A percentile compares a stretch with the other conserved stretches of the same genome.
Conservation (phyloP, 2,113 vertebrate species). For the Stegostoma tigrinum region DNA sequence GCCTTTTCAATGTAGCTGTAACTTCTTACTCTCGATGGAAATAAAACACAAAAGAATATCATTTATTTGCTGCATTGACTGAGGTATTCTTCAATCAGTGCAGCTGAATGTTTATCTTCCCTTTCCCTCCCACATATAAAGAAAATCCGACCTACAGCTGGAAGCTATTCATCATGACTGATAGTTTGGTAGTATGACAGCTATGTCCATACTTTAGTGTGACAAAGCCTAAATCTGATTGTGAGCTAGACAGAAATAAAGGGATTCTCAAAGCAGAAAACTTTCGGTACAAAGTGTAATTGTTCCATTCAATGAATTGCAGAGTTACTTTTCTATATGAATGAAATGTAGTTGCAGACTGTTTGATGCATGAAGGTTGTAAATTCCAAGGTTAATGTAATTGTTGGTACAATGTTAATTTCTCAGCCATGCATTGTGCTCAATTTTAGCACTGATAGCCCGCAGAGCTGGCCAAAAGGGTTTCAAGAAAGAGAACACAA, state of each 20-base stretch:
- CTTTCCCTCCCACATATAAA: not conserved
- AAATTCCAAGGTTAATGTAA: not conserved
- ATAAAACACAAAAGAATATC: constrained; percentile 5
- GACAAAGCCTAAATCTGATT: constrained; percentile 27
- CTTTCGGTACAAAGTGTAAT: not conserved
- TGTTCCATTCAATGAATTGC: constrained; percentile 6
- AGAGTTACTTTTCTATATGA: not conserved
- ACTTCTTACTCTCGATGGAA: not conserved
- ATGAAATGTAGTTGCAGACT: not conserved
- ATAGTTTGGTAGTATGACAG: not conserved
- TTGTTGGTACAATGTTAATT: not conserved
- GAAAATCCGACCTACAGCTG: constrained; percentile 24
- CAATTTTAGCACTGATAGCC: not conserved
- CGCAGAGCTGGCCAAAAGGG: not conserved
- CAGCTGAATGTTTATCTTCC: not conserved
- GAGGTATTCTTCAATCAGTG: not conserved
- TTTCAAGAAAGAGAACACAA: not conserved
- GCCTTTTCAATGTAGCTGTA: not conserved
- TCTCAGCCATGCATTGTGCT: not conserved
- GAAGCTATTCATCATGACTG: constrained; percentile 19
- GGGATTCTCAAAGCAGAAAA: not conserved
- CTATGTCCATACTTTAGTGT: not conserved
- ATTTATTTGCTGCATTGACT: not conserved
- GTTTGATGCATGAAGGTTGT: not conserved
- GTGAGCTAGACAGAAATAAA: not conserved